Evolutionary conservation across 2,797 vertebrate species (phyloP).

Genomic region (Rhabdomys pumilio): DNA sequence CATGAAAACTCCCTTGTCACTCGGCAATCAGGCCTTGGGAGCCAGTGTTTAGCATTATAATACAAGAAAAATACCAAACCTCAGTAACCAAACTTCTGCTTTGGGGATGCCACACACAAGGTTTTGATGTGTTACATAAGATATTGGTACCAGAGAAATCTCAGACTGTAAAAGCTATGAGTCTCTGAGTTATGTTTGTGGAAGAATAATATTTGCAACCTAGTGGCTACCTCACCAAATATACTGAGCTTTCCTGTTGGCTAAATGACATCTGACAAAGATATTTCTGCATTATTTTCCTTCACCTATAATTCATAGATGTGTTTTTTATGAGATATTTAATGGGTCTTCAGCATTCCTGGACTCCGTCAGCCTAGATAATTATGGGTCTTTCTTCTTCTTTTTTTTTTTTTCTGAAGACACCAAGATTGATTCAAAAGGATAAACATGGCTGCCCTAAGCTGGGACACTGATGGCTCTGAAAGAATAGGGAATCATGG

Average conservation of each 20-base stretch:
- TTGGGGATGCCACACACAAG: too few relatives aligned
- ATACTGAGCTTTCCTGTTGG: neutral
- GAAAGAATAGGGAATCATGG: neutral
- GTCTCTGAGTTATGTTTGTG: neutral
- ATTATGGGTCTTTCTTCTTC: neutral
- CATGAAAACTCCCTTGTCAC: neutral
- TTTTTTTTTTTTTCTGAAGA: neutral
- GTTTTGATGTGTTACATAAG: neutral
- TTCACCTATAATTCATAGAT: neutral
- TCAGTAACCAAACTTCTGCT: neutral
- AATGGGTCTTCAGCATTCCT: neutral
- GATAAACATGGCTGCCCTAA: neutral
- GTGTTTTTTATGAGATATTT: accelerated
- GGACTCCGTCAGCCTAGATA: neutral
- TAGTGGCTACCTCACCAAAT: neutral
- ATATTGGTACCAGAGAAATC: neutral
- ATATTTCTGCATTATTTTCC: neutral
- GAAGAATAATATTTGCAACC: neutral
- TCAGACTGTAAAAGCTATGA: neutral
- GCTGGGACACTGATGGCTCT: neutral
- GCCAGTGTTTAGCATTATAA: neutral
- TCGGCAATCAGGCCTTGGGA: neutral
- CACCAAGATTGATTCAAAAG: neutral
- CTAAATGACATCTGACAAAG: neutral
- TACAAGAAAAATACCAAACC: neutral